Percentiles rank a stretch among this genome's conserved stretches.
phyloP scores from a whole-genome alignment of 2,888 invertebrate species.

The Pollenia labialis region DNA sequence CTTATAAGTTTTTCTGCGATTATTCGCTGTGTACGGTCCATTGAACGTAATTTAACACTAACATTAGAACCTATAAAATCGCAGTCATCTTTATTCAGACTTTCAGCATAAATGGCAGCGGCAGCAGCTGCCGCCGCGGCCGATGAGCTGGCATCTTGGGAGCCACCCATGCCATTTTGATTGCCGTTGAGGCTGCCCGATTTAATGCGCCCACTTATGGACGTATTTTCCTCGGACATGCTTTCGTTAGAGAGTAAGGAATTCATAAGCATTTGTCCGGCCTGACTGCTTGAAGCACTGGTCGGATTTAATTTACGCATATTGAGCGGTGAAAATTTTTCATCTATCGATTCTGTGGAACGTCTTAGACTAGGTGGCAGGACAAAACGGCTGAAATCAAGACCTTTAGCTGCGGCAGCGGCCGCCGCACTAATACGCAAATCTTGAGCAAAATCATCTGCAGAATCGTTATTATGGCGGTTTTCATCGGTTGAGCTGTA shows the following conservation, averaged over 20 bases:
- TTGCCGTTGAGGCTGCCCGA: conserved; percentile 58
- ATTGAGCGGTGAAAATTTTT: conserved; percentile 79
- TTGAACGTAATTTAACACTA: conserved; percentile 81
- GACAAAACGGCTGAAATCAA: conserved; percentile 80
- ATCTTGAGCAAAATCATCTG: conserved; percentile 82
- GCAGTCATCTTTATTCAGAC: conserved; percentile 81
- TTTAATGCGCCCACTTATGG: conserved; percentile 74
- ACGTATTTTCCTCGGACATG: conserved; percentile 79
- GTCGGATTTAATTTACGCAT: conserved; percentile 79
- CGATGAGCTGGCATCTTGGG: conserved; percentile 77
- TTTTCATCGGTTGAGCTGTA: conserved; percentile 82
- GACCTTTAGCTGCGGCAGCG: conserved; percentile 77
- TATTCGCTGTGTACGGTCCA: conserved; percentile 83
- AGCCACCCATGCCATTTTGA: conserved; percentile 76
- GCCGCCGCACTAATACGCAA: conserved; percentile 80
- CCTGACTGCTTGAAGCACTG: conserved; percentile 73
- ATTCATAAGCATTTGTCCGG: conserved; percentile 81
- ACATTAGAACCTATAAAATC: conserved; percentile 83
- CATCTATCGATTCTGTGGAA: conserved; percentile 76
- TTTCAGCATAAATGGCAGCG: conserved; percentile 80
- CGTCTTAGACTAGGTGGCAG: conserved; percentile 78
- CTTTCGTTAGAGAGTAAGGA: conserved; percentile 79
- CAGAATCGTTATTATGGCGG: conserved; percentile 75
- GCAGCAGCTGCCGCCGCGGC: conserved; percentile 78
- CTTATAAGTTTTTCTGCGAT: conserved; percentile 83